phyloP scores from a whole-genome alignment of 2,888 invertebrate species.

The Lycaena phlaeas region DNA sequence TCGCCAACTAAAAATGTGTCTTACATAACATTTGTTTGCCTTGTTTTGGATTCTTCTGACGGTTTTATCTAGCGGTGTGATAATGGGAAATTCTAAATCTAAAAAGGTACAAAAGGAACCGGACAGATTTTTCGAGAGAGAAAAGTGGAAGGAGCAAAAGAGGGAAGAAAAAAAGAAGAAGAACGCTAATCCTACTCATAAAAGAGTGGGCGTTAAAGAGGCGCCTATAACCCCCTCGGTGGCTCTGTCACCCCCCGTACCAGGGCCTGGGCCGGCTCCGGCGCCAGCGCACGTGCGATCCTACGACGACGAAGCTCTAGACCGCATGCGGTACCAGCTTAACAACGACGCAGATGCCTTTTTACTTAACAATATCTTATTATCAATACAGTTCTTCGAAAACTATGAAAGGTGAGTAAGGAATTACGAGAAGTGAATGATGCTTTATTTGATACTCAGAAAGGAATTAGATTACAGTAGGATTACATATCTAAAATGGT shows the following conservation, averaged over 20 bases:
- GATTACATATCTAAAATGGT: too few species aligned
- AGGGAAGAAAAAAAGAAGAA: constrained; percentile 43
- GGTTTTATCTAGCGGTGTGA: neutral
- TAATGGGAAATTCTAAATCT: constrained; percentile 59
- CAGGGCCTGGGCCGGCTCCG: constrained; percentile 26
- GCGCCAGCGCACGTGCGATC: constrained; percentile 41
- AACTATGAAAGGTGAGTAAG: constrained; percentile 80
- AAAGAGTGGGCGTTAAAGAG: constrained; percentile 37
- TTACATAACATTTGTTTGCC: neutral
- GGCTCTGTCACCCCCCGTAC: constrained; percentile 27
- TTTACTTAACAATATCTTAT: constrained; percentile 82
- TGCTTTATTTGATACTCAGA: constrained; percentile 3
- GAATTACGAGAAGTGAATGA: neutral
- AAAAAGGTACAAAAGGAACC: constrained; percentile 52
- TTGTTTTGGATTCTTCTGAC: neutral
- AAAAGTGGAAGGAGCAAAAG: constrained; percentile 48
- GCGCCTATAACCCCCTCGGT: constrained; percentile 28
- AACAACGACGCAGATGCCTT: constrained; percentile 77
- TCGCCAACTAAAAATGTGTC: neutral
- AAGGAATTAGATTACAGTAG: too few species aligned
- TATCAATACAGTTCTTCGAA: constrained; percentile 84
- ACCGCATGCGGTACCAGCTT: constrained; percentile 73
- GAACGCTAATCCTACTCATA: constrained; percentile 32
- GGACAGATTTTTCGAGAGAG: constrained; percentile 53
- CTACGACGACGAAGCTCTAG: constrained; percentile 69